Evolutionary conservation across 2,113 vertebrate species (phyloP).

Genomic region (Cariama cristata): DNA sequence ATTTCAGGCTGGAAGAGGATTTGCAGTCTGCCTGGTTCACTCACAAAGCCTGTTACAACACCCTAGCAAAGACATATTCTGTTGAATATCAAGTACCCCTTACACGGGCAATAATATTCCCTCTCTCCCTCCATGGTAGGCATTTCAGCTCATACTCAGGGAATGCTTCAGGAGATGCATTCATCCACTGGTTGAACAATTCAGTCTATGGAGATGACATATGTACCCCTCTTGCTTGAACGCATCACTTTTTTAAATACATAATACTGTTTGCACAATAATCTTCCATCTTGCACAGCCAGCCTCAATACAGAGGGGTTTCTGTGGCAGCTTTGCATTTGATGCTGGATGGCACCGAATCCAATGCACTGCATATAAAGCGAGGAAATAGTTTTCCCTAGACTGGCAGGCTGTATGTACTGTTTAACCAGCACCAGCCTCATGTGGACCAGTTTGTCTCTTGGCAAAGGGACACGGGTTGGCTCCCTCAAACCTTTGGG

Average conservation of each 20-base stretch:
- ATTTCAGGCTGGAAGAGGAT: background rate
- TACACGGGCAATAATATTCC: background rate
- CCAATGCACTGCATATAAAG: background rate
- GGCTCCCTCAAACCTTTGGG: background rate
- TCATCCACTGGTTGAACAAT: background rate
- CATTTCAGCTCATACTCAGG: background rate
- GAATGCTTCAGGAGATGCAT: background rate
- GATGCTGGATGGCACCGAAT: background rate
- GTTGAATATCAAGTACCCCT: background rate
- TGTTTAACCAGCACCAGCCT: background rate
- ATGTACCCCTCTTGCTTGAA: background rate
- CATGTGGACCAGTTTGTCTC: background rate
- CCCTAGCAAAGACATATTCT: background rate
- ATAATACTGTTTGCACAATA: background rate
- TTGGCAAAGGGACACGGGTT: background rate
- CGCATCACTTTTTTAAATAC: background rate
- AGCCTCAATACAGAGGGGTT: background rate
- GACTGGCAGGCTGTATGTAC: background rate
- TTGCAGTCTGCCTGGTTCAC: background rate
- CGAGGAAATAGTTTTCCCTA: background rate
- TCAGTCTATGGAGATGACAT: background rate
- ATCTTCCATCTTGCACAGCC: background rate
- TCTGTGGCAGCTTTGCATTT: background rate
- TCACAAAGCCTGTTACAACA: background rate
- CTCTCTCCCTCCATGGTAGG: background rate